phyloP scores from a whole-genome alignment of 2,797 vertebrate genomes.

The Threskiornis aethiopicus region DNA sequence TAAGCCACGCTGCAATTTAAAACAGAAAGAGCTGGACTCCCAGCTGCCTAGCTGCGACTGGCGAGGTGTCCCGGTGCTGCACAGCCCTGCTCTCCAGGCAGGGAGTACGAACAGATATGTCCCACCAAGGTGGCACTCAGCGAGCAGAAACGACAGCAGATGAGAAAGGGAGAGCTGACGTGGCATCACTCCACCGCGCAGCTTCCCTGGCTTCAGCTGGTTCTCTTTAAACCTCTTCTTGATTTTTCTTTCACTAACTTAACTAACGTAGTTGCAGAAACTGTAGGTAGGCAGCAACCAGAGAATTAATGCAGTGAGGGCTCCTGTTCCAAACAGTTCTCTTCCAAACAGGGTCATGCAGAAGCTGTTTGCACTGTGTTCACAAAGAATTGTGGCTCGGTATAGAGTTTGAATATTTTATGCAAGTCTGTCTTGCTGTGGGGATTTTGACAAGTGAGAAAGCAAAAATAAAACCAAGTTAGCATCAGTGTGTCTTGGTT shows the following conservation, averaged over 20 bases:
- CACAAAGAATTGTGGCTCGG: neutral
- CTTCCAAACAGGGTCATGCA: neutral
- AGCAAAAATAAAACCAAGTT: neutral
- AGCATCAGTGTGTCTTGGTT: neutral
- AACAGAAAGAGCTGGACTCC: neutral
- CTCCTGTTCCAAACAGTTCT: neutral
- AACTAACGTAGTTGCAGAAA: neutral
- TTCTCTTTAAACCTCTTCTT: neutral
- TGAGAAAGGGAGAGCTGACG: neutral
- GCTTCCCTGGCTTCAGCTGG: neutral
- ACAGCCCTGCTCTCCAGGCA: neutral
- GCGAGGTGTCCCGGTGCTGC: neutral
- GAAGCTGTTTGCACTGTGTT: neutral
- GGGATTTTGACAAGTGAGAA: constrained; percentile 4
- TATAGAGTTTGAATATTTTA: neutral
- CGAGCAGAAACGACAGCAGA: neutral
- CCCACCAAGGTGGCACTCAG: neutral
- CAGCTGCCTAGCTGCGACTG: neutral
- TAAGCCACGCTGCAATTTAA: neutral
- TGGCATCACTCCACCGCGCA: fast-evolving
- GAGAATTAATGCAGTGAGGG: neutral
- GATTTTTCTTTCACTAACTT: neutral
- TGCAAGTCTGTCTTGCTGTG: neutral
- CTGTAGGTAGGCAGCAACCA: neutral
- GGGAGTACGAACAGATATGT: neutral